These are phyloP conservation scores for Yponomeuta evonymella DNA, from an alignment of 2,888 invertebrate species.

Conservation along the genomic window DNA sequence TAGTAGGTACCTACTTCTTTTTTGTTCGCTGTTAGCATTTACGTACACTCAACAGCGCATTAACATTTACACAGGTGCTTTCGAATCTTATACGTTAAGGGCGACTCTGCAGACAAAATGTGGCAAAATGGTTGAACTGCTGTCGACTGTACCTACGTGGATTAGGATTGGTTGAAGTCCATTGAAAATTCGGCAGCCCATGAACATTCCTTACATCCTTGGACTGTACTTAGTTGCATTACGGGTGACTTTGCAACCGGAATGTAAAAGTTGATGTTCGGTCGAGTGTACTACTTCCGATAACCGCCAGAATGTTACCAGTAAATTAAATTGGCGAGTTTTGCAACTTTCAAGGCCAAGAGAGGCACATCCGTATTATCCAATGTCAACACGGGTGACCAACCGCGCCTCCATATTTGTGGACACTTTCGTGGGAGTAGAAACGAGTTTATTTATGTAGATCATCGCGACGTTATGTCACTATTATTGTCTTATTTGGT, in stretches of 20 bases:
- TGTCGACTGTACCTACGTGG: too few relatives aligned
- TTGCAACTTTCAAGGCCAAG: neutral
- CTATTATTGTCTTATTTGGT: neutral
- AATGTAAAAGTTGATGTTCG: neutral
- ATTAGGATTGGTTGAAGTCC: too few relatives aligned
- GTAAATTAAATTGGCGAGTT: neutral
- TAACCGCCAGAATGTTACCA: neutral
- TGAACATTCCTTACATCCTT: too few relatives aligned
- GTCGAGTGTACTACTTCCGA: neutral
- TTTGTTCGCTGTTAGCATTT: too few relatives aligned
- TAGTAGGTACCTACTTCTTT: too few relatives aligned
- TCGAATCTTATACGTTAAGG: too few relatives aligned
- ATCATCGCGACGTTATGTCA: constrained; percentile 4
- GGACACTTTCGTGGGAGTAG: constrained; percentile 5
- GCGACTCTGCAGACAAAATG: too few relatives aligned
- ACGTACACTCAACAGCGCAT: too few relatives aligned
- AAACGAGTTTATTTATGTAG: constrained; percentile 1
- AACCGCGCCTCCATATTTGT: neutral
- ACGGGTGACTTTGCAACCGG: neutral
- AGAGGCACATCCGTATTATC: neutral
- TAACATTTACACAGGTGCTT: too few relatives aligned
- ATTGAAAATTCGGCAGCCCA: too few relatives aligned
- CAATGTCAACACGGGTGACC: neutral
- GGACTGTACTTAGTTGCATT: neutral
- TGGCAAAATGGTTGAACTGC: too few relatives aligned